phyloP scores from a whole-genome alignment of 2,797 vertebrate species.

The Australoheros facetus region DNA sequence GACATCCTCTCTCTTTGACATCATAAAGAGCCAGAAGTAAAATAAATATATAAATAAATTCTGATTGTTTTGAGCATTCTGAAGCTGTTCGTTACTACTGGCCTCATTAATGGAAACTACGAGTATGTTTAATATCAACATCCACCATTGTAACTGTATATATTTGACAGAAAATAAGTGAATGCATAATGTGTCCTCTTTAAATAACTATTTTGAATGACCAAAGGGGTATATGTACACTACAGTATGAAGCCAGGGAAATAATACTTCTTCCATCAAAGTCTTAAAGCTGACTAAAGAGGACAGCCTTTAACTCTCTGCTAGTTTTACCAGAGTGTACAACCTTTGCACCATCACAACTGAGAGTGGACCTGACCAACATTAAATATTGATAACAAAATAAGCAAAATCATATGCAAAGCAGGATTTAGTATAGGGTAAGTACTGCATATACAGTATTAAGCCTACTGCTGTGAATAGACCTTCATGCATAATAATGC shows the following conservation, averaged over 20 bases:
- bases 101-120: too few relatives aligned
- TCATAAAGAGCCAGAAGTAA: too few relatives aligned
- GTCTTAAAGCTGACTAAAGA: background rate
- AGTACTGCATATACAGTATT: constrained; percentile 11
- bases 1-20: too few relatives aligned
- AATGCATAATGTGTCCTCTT: background rate
- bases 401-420: constrained; percentile 32
- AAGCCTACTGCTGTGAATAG: constrained; percentile 23
- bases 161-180: background rate
- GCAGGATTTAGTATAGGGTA: constrained; percentile 1
- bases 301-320: background rate
- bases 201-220: background rate
- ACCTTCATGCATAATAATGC: constrained; percentile 56
- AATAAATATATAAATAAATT: too few relatives aligned
- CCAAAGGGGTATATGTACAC: background rate
- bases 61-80: too few relatives aligned
- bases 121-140: too few relatives aligned
- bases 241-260: background rate
- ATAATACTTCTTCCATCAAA: background rate
- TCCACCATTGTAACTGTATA: background rate
- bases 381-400: constrained; percentile 64
- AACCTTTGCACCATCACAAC: constrained; percentile 3
- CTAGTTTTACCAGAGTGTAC: background rate
- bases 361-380: constrained; percentile 5
- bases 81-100: too few relatives aligned